Percentiles rank a stretch among this genome's conserved stretches.
phyloP scores from a whole-genome alignment of 2,888 invertebrate species.

The Meteorus colon region DNA sequence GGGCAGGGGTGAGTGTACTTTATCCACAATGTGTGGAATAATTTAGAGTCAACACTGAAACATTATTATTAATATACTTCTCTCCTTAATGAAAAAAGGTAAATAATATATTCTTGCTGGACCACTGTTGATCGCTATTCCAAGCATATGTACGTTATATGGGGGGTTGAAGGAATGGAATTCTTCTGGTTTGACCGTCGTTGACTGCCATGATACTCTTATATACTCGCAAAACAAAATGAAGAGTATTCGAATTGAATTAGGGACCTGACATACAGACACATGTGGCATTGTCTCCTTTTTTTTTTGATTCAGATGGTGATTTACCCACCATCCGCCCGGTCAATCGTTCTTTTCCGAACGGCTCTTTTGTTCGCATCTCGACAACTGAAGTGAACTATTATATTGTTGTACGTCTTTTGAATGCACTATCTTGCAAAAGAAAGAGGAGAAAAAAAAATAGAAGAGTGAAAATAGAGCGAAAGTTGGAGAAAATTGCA shows the following conservation, averaged over 20 bases:
- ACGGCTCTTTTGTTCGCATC: background rate
- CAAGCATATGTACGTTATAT: background rate
- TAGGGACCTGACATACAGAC: background rate
- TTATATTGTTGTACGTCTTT: background rate
- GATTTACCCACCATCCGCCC: background rate
- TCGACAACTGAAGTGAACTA: background rate
- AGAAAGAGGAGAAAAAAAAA: background rate
- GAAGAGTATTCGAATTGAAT: background rate
- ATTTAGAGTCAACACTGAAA: no score
- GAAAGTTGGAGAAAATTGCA: background rate
- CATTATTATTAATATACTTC: no score
- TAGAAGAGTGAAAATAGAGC: background rate
- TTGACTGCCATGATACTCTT: background rate
- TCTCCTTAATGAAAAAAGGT: no score
- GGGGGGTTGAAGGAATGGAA: background rate
- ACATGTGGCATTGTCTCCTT: background rate
- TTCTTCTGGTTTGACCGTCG: background rate
- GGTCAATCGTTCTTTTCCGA: conserved; percentile 15
- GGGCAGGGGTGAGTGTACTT: no score
- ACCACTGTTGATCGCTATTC: no score
- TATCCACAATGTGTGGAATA: no score
- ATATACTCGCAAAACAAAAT: background rate
- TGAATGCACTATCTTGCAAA: background rate
- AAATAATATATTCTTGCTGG: no score
- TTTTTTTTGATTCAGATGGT: background rate